Percentiles rank a stretch among this genome's conserved stretches.
Evolutionary conservation across 2,888 invertebrate genomes (phyloP).

Genomic region (Agonopterix arenella): DNA sequence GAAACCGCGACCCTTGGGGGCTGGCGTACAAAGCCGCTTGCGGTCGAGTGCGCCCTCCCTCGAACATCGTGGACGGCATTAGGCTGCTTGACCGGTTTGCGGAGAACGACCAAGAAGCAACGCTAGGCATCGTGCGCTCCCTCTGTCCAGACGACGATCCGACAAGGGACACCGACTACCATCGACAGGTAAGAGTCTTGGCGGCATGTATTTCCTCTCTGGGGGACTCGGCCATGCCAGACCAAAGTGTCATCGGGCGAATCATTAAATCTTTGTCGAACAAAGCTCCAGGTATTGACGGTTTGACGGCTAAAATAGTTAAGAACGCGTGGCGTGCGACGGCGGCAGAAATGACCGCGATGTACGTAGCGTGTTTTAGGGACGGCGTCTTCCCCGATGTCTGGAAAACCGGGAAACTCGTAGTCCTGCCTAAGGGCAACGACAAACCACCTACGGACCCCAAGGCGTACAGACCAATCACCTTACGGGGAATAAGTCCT

Average conservation of each 20-base stretch:
- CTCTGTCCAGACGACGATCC: not conserved
- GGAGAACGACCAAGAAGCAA: not conserved
- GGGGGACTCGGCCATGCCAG: not conserved
- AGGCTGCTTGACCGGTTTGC: not conserved
- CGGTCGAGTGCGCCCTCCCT: constrained; percentile 5
- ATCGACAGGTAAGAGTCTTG: not conserved
- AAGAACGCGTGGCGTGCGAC: not conserved
- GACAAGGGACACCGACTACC: not conserved
- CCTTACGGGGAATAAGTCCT: no score
- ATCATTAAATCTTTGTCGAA: not conserved
- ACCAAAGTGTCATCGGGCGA: not conserved
- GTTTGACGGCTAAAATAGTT: not conserved
- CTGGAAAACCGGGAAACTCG: no score
- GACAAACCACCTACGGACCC: no score
- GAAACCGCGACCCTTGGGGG: no score
- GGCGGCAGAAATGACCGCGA: not conserved
- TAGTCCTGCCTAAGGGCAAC: no score
- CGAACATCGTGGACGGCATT: not conserved
- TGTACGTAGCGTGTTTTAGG: not conserved
- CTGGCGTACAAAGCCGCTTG: constrained; percentile 4
- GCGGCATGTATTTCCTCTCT: not conserved
- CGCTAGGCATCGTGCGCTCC: not conserved
- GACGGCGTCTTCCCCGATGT: no score
- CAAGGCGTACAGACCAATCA: no score
- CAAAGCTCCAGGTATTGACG: not conserved